These are phyloP conservation scores for Lerema accius DNA, from an alignment of 1,140 invertebrate genomes.

Conservation along the genomic window DNA sequence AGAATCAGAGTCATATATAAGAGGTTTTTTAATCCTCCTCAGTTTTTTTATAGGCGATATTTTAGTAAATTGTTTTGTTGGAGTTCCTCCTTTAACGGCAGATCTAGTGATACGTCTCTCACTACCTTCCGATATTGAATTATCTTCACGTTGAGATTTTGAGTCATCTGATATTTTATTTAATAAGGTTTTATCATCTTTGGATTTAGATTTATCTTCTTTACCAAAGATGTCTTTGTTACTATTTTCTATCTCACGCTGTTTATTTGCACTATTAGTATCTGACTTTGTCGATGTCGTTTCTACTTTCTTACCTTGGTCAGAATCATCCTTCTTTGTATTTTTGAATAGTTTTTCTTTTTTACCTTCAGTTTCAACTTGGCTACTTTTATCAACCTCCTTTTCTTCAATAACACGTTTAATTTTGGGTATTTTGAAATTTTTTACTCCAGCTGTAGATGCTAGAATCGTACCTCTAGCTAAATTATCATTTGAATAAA, in stretches of 20 bases:
- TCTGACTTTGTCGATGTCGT: neutral
- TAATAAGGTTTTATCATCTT: neutral
- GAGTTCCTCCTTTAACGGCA: conserved; percentile 35
- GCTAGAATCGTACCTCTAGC: conserved; percentile 66
- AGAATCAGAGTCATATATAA: conserved; percentile 44
- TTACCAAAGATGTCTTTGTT: conserved; percentile 1
- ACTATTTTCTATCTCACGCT: neutral
- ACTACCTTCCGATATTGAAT: conserved; percentile 21
- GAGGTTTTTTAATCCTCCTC: conserved; percentile 40
- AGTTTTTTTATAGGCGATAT: conserved; percentile 33
- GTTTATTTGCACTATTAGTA: neutral
- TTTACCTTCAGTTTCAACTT: conserved; percentile 21
- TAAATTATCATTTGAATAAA: conserved; percentile 74
- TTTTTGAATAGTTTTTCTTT: neutral
- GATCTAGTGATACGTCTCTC: conserved; percentile 54
- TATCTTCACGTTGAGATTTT: conserved; percentile 3
- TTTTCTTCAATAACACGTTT: conserved; percentile 62
- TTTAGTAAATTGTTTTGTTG: conserved; percentile 4
- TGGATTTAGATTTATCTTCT: neutral
- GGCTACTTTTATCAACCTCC: conserved; percentile 26
- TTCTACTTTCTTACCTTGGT: conserved; percentile 7
- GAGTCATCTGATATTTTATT: conserved; percentile 26
- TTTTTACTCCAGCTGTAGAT: conserved; percentile 83
- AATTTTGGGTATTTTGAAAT: conserved; percentile 87
- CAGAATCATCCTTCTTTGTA: conserved; percentile 3